A percentile compares a stretch with the other conserved stretches of the same genome.
These are phyloP conservation scores for Tetranychus truncatus DNA, from an alignment of 2,888 invertebrate species.

Conservation along the genomic window DNA sequence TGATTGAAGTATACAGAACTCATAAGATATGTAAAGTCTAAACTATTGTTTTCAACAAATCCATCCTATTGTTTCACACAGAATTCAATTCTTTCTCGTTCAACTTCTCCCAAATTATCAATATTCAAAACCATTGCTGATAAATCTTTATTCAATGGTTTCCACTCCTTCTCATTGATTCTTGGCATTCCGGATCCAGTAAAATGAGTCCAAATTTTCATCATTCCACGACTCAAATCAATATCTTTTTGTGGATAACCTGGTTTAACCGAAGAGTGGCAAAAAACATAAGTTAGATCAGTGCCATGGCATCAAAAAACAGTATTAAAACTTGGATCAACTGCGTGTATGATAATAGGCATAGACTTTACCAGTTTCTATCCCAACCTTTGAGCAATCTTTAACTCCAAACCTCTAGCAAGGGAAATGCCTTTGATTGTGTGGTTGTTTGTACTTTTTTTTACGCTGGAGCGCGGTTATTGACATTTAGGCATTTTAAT, in stretches of 20 bases:
- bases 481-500: conserved; percentile 29
- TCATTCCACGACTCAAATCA: conserved; percentile 13
- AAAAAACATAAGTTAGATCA: conserved; percentile 19
- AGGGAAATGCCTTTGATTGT: not conserved
- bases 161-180: not conserved
- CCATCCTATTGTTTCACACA: not conserved
- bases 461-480: conserved; percentile 30
- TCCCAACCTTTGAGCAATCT: not conserved
- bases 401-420: not conserved
- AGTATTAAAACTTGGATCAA: too few relatives aligned
- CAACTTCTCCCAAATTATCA: not conserved
- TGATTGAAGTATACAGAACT: not conserved
- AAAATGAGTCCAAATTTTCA: conserved; percentile 16
- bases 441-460: not conserved
- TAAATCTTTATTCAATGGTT: not conserved
- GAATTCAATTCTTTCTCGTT: not conserved
- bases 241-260: not conserved
- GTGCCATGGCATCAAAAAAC: conserved; percentile 15
- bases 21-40: not conserved
- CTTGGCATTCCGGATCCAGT: too few relatives aligned
- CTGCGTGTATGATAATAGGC: not conserved
- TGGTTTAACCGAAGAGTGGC: conserved; percentile 12
- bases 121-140: not conserved
- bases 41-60: not conserved
- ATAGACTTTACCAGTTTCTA: not conserved